A percentile compares a stretch with the other conserved stretches of the same genome.
phyloP scores from a whole-genome alignment of 2,113 vertebrate species.

The Daphoenositta chrysoptera region DNA sequence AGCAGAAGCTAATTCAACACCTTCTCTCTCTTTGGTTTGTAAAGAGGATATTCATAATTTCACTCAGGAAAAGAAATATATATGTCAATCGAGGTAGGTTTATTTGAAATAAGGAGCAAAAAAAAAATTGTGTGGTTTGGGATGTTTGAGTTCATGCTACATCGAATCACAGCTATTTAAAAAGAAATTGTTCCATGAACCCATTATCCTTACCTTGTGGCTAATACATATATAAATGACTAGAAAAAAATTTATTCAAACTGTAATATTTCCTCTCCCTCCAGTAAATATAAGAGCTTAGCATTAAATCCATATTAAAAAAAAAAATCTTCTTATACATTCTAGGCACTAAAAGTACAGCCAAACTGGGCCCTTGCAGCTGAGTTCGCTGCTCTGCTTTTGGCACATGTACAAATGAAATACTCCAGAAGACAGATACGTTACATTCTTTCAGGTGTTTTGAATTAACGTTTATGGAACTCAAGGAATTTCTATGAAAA shows the following conservation, averaged over 20 bases:
- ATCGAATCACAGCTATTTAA: not conserved
- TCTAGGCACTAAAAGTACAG: not conserved
- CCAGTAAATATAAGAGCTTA: not conserved
- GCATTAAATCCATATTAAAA: not conserved
- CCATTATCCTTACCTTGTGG: not conserved
- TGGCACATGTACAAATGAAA: not conserved
- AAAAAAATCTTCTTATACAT: not conserved
- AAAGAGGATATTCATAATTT: not conserved
- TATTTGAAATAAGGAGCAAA: not conserved
- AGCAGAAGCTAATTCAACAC: not conserved
- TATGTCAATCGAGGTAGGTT: not conserved
- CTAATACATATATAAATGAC: not conserved
- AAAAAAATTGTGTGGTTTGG: not conserved
- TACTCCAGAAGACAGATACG: not conserved
- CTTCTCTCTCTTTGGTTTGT: not conserved
- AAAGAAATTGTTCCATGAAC: not conserved
- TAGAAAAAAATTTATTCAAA: not conserved
- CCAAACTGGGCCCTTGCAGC: not conserved
- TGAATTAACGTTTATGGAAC: not conserved
- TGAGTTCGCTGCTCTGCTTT: not conserved
- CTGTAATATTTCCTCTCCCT: not conserved
- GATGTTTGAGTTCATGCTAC: not conserved
- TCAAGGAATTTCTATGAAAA: not conserved
- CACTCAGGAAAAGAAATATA: not conserved
- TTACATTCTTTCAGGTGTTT: constrained; percentile 24